Conservation (phyloP, 2,888 invertebrate genomes). For the Kryphioiulus occultus region DNA sequence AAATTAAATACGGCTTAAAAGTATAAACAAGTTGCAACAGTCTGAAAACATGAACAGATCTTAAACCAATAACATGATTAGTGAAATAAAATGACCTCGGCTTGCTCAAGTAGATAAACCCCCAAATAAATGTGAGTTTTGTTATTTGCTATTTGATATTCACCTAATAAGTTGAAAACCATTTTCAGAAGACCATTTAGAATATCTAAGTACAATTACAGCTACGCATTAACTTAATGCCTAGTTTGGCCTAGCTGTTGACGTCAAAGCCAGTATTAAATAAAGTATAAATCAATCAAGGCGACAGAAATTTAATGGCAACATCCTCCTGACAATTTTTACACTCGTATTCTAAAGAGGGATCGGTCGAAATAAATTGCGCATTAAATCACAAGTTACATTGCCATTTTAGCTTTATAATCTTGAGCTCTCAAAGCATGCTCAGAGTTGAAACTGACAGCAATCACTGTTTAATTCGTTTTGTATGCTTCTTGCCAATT, state of each 20-base stretch:
- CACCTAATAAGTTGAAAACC: too few relatives aligned
- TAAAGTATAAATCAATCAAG: conserved; percentile 14
- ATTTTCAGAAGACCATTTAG: too few relatives aligned
- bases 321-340: neutral
- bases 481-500: neutral
- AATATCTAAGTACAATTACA: too few relatives aligned
- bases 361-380: neutral
- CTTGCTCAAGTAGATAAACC: too few relatives aligned
- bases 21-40: neutral
- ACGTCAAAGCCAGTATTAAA: neutral
- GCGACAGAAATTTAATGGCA: neutral
- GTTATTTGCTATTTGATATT: too few relatives aligned
- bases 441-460: neutral
- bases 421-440: neutral
- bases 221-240: too few relatives aligned
- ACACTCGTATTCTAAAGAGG: neutral
- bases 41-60: too few relatives aligned
- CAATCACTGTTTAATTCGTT: neutral
- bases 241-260: neutral
- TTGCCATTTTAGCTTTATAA: neutral
- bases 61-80: too few relatives aligned
- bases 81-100: too few relatives aligned
- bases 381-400: neutral
- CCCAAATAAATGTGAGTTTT: too few relatives aligned
- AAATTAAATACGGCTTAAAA: neutral